phyloP scores from a whole-genome alignment of 2,888 invertebrate species.

The Athalia circularis region DNA sequence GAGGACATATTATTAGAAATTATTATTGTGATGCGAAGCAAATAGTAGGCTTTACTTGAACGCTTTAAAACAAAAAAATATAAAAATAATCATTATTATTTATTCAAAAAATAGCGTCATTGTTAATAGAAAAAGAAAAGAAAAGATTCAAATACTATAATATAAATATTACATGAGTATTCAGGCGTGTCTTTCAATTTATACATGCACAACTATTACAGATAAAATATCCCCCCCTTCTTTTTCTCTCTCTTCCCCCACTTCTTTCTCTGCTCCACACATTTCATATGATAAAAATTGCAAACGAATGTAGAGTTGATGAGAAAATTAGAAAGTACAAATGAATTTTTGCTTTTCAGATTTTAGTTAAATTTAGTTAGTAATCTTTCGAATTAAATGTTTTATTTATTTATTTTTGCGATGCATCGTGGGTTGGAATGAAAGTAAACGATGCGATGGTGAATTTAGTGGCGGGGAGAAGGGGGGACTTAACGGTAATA shows the following conservation, averaged over 20 bases:
- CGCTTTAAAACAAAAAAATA: background rate
- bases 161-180: background rate
- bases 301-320: background rate
- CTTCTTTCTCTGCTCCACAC: background rate
- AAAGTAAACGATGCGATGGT: background rate
- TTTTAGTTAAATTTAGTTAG: background rate
- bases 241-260: constrained; percentile 13
- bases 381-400: background rate
- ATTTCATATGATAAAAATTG: constrained; percentile 4
- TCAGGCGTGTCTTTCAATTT: background rate
- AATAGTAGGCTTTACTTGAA: background rate
- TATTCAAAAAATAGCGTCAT: constrained; percentile 33
- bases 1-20: background rate
- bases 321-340: background rate
- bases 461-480: background rate
- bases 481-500: constrained; percentile 26
- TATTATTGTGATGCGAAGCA: too few species aligned
- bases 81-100: background rate
- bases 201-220: background rate
- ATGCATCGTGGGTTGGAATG: background rate
- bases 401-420: background rate
- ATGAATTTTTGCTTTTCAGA: background rate
- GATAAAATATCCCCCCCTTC: background rate
- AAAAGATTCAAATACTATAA: background rate
- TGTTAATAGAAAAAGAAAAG: constrained; percentile 15